Conservation (phyloP, 2,888 invertebrate genomes). For the Leucoma salicis region DNA sequence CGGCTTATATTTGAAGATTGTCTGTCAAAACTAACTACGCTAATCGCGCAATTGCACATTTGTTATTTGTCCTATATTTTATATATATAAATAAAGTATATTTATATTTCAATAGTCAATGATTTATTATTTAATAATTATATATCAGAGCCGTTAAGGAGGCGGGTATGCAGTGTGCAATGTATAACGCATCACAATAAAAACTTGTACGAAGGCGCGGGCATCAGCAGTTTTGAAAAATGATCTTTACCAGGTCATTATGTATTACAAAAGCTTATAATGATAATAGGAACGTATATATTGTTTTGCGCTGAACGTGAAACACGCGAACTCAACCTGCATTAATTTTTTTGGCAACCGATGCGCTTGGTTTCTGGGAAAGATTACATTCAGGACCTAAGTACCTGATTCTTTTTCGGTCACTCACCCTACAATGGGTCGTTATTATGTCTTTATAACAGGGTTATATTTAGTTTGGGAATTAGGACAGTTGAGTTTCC, state of each 20-base stretch:
- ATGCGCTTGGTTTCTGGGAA: slow-evolving; percentile 69
- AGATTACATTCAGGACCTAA: slow-evolving; percentile 72
- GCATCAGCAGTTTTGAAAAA: slow-evolving; percentile 55
- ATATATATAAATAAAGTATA: no score
- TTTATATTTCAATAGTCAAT: no score
- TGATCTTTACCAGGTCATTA: slow-evolving; percentile 56
- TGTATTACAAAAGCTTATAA: slow-evolving; percentile 66
- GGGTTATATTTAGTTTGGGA: slow-evolving; percentile 50
- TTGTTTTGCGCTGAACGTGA: slow-evolving; percentile 52
- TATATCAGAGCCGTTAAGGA: slow-evolving; percentile 59
- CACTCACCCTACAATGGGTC: slow-evolving; percentile 56
- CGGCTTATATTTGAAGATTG: no score
- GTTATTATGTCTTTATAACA: slow-evolving; percentile 57
- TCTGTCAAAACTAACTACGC: no score
- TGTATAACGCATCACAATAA: slow-evolving; percentile 46
- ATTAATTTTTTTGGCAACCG: slow-evolving; percentile 70
- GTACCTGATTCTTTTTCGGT: slow-evolving; percentile 77
- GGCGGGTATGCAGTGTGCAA: slow-evolving; percentile 7
- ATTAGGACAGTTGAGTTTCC: slow-evolving; percentile 43
- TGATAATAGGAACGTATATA: slow-evolving; percentile 61
- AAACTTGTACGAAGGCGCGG: slow-evolving; percentile 52
- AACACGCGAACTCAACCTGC: slow-evolving; percentile 47
- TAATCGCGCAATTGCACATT: no score
- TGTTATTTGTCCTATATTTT: no score
- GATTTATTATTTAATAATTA: no score